Evolutionary conservation across 2,797 vertebrate species (phyloP).

Genomic region (Phoebastria nigripes): DNA sequence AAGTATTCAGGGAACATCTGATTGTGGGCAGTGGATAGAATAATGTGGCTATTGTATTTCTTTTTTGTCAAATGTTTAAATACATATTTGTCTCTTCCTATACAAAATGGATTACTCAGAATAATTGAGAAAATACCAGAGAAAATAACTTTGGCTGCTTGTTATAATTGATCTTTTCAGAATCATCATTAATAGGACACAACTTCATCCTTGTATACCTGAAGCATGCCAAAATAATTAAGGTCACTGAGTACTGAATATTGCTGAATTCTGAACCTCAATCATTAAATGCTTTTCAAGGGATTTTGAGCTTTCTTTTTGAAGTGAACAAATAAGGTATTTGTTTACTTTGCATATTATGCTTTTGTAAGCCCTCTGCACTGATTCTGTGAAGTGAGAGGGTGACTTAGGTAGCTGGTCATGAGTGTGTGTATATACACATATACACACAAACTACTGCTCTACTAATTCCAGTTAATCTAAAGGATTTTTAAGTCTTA

Average conservation of each 20-base stretch:
- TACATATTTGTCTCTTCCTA: not conserved
- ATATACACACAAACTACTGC: not conserved
- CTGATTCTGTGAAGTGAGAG: not conserved
- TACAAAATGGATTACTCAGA: not conserved
- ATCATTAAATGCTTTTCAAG: not conserved
- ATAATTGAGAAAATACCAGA: not conserved
- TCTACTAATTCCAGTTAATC: not conserved
- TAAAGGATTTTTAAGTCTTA: not conserved
- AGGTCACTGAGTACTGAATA: not conserved
- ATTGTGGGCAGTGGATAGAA: not conserved
- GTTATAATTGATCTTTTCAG: not conserved
- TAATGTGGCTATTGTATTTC: not conserved
- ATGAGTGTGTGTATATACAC: not conserved
- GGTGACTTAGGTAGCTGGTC: not conserved
- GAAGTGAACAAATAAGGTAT: not conserved
- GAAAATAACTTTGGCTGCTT: not conserved
- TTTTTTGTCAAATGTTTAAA: not conserved
- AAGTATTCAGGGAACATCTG: not conserved
- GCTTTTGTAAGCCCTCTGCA: not conserved
- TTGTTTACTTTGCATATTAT: not conserved
- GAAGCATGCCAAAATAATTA: not conserved
- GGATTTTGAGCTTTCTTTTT: not conserved
- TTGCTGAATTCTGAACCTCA: not conserved
- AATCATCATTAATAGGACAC: not conserved
- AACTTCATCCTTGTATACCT: not conserved